Base-by-base conservation (phyloP, 2,888 invertebrate genomes). In the Amiota minor region DNA sequence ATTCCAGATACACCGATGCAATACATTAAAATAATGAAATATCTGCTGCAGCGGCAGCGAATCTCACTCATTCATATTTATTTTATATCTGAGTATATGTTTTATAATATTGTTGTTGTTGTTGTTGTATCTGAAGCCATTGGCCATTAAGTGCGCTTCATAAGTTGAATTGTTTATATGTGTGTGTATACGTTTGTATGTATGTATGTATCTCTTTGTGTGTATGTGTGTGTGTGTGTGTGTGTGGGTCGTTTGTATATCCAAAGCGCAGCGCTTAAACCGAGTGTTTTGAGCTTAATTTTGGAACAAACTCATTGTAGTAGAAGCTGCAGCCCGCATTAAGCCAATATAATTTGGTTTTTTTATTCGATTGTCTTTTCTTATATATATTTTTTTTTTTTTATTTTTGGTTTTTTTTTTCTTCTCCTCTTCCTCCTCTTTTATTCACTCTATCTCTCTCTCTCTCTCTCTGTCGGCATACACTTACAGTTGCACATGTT, bases 241-340 rank as follows among this genome's bases (percentile, higher is more conserved):
- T 56, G 8, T 56, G 3, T 59, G 59, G 18, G 20, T 55, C 55
- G 16, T 59, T 10, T 35, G 35, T 35, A 35, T 35, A 35, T 3
- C 35, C 35, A 35, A 35, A 35, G 6, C 35, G 6, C 35, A 35
- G 35, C 35, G 35, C 35, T 8, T 35, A 8, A 35, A 35, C 2
- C 2, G 2, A 6, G 35, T 62, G 20, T 23, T 74, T 53, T 70
- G 79, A 80, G 80, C 80, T 81, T 79, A 35, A 35, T 35, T 35
- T 35, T 35, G 35, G 35, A 6, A 35, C 35, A 35, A 6, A 35
- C 35, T 35, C 35, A 6, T 35, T 6, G 0, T 35, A 35, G 35
- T 35, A 35, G 35, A 35, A 35, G 35, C 35, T 35, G 35, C 35
- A 35, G 35, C 35, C 35, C 35, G 35, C 35, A 35, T 35, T 35